Percentiles rank a stretch among this genome's conserved stretches.
Conservation (phyloP, 2,888 invertebrate genomes). For the Eugnorisma glareosa region DNA sequence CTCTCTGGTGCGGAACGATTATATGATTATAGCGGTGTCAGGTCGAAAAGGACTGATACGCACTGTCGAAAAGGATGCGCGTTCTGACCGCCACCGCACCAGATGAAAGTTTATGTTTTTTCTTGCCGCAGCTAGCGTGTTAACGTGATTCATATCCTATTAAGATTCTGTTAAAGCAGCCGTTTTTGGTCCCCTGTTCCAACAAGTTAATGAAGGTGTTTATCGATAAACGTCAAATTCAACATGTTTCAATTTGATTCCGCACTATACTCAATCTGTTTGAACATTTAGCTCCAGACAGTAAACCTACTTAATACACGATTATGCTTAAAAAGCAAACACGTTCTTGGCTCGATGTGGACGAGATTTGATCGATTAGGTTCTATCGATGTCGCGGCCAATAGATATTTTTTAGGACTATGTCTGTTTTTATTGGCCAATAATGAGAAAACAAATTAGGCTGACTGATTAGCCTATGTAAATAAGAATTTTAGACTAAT, state of each 20-base stretch:
- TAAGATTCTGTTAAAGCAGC: not conserved
- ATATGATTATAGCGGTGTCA: too few relatives aligned
- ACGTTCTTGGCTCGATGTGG: constrained; percentile 29
- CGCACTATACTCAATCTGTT: constrained; percentile 31
- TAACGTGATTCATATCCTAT: not conserved
- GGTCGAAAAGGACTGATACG: too few relatives aligned
- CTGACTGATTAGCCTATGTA: constrained; percentile 17
- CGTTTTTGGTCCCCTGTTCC: not conserved
- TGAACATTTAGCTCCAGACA: constrained; percentile 42
- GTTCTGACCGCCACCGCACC: too few relatives aligned
- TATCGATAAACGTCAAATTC: constrained; percentile 21
- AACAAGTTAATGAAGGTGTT: not conserved
- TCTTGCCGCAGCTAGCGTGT: too few relatives aligned
- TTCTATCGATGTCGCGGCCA: constrained; percentile 20
- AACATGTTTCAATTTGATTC: constrained; percentile 41
- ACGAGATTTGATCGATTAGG: constrained; percentile 53
- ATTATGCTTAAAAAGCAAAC: constrained; percentile 44
- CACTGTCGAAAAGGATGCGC: too few relatives aligned
- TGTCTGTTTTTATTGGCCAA: constrained; percentile 8
- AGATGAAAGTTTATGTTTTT: too few relatives aligned
- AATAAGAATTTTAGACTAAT: not conserved
- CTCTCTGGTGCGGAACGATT: too few relatives aligned
- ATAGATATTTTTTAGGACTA: constrained; percentile 16
- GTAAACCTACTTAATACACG: constrained; percentile 46
- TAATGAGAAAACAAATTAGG: constrained; percentile 37